Evolutionary conservation across 2,888 invertebrate genomes (phyloP), one percentile per base, ranked within the genome.

Genomic region (Melinaea menophilus): DNA sequence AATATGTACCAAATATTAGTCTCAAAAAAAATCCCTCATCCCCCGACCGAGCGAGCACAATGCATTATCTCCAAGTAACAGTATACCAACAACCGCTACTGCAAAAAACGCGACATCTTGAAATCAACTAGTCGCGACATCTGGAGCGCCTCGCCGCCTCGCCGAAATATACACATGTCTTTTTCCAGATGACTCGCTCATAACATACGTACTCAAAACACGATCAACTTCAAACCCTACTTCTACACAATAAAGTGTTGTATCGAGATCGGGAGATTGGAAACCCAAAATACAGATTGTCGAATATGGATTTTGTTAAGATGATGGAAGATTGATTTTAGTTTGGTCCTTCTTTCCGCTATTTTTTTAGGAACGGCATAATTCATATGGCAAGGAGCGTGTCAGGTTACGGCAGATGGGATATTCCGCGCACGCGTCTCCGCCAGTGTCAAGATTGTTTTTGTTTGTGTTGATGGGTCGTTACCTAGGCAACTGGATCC

Each of bases 371-470:
- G 85, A 85, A 81, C 83, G 78, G 79, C 75, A 81, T 85, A 82
- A 84, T 84, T 88, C 85, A 85, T 85, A 85, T 81, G 84, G 81
- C 78, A 84, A 85, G 85, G 80, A 83, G 82, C 79, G 85, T 84
- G 82, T 90, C 89, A 85, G 83, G 90, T 90, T 87, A 84, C 90
- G 76, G 82, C 90, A 90, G 89, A 89, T 90, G 90, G 75, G 76
- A 75, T 75, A 73, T 75, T 41, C 78, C 72, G 82, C 84, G 88
- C 88, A 86, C 88, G 88, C 85, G 87, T 75, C 74, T 69, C 73
- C 72, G 69, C 73, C 71, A 70, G 64, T 68, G 62, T 71, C 61
- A 51, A 62, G 61, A 66, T 61, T 70, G 70, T 68, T 71, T 73
- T 73, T 69, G 66, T 71, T 71, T 71, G 69, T 66, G 64, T 65